Base-by-base conservation (phyloP, 2,888 invertebrate genomes). In the Cheilosia variabilis region DNA sequence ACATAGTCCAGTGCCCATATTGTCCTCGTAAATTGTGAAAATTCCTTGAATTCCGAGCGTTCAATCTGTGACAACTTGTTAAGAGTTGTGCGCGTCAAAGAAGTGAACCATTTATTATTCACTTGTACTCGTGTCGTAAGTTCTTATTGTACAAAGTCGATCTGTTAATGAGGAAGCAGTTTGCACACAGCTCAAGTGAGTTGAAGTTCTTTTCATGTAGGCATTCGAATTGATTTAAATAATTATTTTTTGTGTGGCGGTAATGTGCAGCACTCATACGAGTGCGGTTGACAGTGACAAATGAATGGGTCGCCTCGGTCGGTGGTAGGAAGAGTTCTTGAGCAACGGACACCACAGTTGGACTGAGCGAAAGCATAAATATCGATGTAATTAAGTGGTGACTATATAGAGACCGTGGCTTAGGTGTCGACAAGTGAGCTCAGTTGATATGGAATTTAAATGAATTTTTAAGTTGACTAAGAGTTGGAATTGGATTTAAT, bases 81-180 rank as follows among this genome's bases (percentile, higher is more conserved):
- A 62, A 22, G 43, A 9, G 7, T 27, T n/a, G 6, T 47, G 52
- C n/a, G 52, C 31, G 66, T 60, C 69, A 57, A 72, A 78, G 52
- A 52, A 69, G 63, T 71, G n/a, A 58, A 45, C 22, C 43, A 50
- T 50, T 50, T 50, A 4, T 79, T 84, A 84, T 75, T 75, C 84
- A 75, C 69, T 22, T 58, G 65, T 57, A 69, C 58, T 77, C 55
- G 65, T 63, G 45, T 77, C 55, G 65, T 63, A 52, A 66, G 63
- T 69, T 57, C 73, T 83, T 78, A 41, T 10, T 52, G 52, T 31
- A 60, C 15, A 45, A 37, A 17, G 58, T 34, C 43, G 62, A 73
- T 72, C 69, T 47, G 47, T 76, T 66, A 66, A 84, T 50, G 71
- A 84, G 84, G 84, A 79, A 84, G 75, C 65, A 60, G 55, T 78